A percentile compares a stretch with the other conserved stretches of the same genome.
Evolutionary conservation across 2,888 invertebrate species (phyloP).

Genomic region (Liodrosophila aerea): DNA sequence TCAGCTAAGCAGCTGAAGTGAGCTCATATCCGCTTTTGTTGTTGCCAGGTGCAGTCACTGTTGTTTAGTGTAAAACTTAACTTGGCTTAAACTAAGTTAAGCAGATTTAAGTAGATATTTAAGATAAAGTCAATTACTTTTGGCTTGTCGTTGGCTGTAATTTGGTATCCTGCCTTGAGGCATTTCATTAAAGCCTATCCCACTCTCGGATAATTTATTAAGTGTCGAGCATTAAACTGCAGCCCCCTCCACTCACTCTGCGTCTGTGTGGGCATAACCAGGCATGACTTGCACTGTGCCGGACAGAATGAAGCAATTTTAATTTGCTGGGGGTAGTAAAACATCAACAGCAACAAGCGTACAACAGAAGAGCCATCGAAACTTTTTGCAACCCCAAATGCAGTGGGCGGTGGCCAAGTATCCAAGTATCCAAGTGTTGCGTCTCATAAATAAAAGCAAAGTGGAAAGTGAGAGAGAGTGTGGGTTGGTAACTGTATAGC

Average conservation of each 20-base stretch:
- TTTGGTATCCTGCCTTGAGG: constrained; percentile 16
- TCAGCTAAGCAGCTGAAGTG: constrained; percentile 31
- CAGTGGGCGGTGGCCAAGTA: constrained; percentile 61
- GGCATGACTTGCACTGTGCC: constrained; percentile 56
- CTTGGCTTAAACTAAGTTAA: background rate
- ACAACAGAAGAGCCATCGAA: constrained; percentile 29
- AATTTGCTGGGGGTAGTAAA: constrained; percentile 71
- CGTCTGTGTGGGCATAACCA: constrained; percentile 30
- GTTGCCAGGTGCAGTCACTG: constrained; percentile 33
- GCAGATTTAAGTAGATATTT: constrained; percentile 2
- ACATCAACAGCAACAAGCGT: constrained; percentile 68
- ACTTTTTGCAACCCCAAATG: constrained; percentile 60
- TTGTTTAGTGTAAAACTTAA: background rate
- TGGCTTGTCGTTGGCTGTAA: constrained; percentile 20
- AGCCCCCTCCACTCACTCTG: constrained; percentile 1
- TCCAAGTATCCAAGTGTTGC: constrained; percentile 58
- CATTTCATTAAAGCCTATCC: constrained; percentile 66
- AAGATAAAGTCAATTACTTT: constrained; percentile 25
- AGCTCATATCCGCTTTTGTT: constrained; percentile 44
- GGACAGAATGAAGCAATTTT: constrained; percentile 68
- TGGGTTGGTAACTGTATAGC: background rate
- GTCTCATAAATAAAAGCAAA: constrained; percentile 64
- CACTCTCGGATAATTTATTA: constrained; percentile 64
- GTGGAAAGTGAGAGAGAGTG: background rate
- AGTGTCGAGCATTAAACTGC: constrained; percentile 66